Conservation (phyloP, 2,888 invertebrate genomes). For the Anodontia alba region DNA sequence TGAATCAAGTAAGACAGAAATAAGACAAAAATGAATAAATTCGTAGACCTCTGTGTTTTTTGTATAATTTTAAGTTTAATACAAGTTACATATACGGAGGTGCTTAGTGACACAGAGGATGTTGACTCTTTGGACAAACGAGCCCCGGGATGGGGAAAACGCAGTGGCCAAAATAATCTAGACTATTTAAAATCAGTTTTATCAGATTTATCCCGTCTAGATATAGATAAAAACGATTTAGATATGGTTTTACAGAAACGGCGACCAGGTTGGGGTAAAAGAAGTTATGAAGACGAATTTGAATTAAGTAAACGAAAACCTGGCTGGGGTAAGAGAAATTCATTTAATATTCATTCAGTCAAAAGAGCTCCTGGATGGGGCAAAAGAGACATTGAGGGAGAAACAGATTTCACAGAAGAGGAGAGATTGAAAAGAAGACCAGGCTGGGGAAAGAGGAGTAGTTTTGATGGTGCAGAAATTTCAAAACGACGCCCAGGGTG, state of each 20-base stretch:
- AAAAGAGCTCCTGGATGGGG: conserved; percentile 71
- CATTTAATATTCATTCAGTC: conserved; percentile 35
- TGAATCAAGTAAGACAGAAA: background rate
- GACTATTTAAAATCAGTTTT: conserved; percentile 51
- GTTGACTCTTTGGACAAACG: conserved; percentile 58
- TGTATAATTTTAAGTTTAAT: background rate
- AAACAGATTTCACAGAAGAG: conserved; percentile 27
- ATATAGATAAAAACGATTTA: conserved; percentile 54
- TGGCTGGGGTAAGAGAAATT: conserved; percentile 69
- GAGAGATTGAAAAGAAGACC: conserved; percentile 68
- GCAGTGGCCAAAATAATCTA: conserved; percentile 40
- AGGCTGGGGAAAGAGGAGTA: conserved; percentile 70
- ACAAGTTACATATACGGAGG: background rate
- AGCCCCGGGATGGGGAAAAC: conserved; percentile 72
- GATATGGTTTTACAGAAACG: conserved; percentile 60
- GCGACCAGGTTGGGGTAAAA: conserved; percentile 70
- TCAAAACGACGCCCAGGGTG: conserved; percentile 73
- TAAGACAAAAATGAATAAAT: background rate
- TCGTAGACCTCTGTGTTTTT: background rate
- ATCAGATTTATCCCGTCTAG: conserved; percentile 52
- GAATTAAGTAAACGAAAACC: conserved; percentile 65
- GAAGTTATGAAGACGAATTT: conserved; percentile 46
- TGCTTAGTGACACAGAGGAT: conserved; percentile 17
- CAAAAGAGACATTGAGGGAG: conserved; percentile 43
- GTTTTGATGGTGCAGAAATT: conserved; percentile 43